Evolutionary conservation across 2,888 invertebrate genomes (phyloP).

Genomic region (Drosophila ezoana): DNA sequence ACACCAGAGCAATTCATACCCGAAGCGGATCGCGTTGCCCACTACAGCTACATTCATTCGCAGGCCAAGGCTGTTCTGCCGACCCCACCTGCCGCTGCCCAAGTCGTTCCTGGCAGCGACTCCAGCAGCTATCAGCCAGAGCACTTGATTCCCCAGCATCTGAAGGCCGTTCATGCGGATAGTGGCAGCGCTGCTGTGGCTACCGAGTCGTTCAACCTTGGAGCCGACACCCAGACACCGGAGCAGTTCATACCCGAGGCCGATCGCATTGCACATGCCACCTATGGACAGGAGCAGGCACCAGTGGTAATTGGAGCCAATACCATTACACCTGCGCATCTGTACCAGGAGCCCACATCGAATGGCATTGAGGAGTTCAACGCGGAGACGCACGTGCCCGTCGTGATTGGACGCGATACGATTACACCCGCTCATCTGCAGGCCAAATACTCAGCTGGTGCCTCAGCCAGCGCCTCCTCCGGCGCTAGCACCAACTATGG

Average conservation of each 20-base stretch:
- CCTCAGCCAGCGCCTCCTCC: conserved; percentile 4
- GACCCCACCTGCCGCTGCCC: not conserved
- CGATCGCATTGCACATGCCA: conserved; percentile 42
- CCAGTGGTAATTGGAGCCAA: conserved; percentile 34
- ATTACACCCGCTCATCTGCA: conserved; percentile 42
- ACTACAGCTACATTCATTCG: conserved; percentile 18
- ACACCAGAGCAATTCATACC: conserved; percentile 41
- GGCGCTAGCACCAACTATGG: conserved; percentile 49
- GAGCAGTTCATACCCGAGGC: conserved; percentile 52
- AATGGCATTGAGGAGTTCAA: conserved; percentile 71
- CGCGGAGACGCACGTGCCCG: conserved; percentile 59
- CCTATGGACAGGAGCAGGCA: conserved; percentile 32
- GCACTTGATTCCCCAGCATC: conserved; percentile 32
- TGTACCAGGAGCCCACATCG: conserved; percentile 60
- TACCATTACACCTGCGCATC: conserved; percentile 42
- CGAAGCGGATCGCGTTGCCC: conserved; percentile 28
- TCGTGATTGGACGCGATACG: conserved; percentile 54
- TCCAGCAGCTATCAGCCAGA: conserved; percentile 41
- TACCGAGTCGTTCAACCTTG: conserved; percentile 32
- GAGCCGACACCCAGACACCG: conserved; percentile 51
- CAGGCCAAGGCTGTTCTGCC: conserved; percentile 16
- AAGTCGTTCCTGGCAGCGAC: conserved; percentile 21
- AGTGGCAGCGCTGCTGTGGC: not conserved
- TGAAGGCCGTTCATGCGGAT: conserved; percentile 5
- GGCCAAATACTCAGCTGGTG: conserved; percentile 19